Base-by-base conservation (phyloP, 1,140 invertebrate genomes). In the Calephelis virginiensis region DNA sequence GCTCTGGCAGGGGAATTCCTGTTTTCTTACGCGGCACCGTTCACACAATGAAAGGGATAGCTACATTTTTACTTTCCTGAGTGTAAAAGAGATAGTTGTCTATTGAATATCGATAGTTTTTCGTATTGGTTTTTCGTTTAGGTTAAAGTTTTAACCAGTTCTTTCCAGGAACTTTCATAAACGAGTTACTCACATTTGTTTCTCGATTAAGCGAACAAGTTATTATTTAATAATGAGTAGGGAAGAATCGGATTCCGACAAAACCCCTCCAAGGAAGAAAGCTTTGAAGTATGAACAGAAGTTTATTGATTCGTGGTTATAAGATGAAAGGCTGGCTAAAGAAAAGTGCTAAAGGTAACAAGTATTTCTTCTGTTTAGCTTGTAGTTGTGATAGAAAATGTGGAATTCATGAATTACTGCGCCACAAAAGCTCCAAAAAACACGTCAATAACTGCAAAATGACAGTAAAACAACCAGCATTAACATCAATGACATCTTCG, bases 351-450 rank as follows among this genome's bases (percentile, higher is more conserved):
- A n/a, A n/a, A n/a, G n/a, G n/a, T 60, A 60, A 60, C 12, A 60
- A 60, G 56, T 60, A 60, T 66, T 66, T 66, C 43, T 66, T 46
- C 13, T 60, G 47, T 50, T 49, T 12, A 37, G 62, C 62, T 28
- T 64, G 62, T 64, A 50, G 49, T n/a, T 64, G 62, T 37, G 46
- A 64, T 49, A 17, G 62, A 49, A 64, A 64, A 64, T 64, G 62
- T 10, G 62, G 62, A 8, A 64, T 64, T 50, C 62, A 64, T 28
- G 47, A 64, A 64, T 49, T 64, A 17, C 13, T 64, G 13, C 62
- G 47, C 62, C 13, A 49, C 46, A 28, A 64, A 64, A 50, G 43
- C 43, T 45, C 43, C 9, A 45, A 45, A 45, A 45, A 45, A 45
- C 9, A 45, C 43, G 43, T 45, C 47, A 37, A 28, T 17, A 64